Percentiles rank a stretch among this genome's conserved stretches.
phyloP scores from a whole-genome alignment of 2,797 vertebrate species.

The Pristis pectinata region DNA sequence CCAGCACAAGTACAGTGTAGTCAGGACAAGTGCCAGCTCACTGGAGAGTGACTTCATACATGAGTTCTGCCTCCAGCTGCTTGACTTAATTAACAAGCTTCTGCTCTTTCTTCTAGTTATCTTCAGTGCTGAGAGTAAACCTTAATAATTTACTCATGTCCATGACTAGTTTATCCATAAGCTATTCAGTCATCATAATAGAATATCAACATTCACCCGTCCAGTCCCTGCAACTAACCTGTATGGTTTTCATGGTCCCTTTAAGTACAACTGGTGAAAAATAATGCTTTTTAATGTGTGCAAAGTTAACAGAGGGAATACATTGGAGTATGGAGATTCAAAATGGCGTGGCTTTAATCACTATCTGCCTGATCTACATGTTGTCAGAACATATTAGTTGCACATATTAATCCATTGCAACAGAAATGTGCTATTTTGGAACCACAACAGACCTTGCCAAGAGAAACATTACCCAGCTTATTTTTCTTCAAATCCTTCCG shows the following conservation, averaged over 20 bases:
- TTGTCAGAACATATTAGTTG: too few species aligned
- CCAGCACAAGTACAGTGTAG: too few species aligned
- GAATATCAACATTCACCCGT: neutral
- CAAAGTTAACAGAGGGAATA: neutral
- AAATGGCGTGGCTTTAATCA: neutral
- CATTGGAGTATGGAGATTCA: neutral
- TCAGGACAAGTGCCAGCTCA: too few species aligned
- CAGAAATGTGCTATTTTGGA: too few species aligned
- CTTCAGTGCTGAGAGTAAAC: neutral
- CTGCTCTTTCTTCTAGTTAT: neutral
- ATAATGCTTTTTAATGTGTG: neutral
- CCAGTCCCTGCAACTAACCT: neutral
- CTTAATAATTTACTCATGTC: neutral
- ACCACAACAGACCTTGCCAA: too few species aligned
- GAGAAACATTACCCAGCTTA: too few species aligned
- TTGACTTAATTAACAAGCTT: neutral
- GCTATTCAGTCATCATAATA: neutral
- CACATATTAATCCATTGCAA: too few species aligned
- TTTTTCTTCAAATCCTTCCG: too few species aligned
- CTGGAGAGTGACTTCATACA: too few species aligned
- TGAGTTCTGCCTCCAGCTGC: neutral
- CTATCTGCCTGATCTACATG: neutral
- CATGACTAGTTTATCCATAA: neutral
- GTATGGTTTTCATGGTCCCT: neutral
- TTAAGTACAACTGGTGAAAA: neutral